These are phyloP conservation scores for Choloepus didactylus DNA, from an alignment of 2,797 vertebrate species.

Conservation along the genomic window DNA sequence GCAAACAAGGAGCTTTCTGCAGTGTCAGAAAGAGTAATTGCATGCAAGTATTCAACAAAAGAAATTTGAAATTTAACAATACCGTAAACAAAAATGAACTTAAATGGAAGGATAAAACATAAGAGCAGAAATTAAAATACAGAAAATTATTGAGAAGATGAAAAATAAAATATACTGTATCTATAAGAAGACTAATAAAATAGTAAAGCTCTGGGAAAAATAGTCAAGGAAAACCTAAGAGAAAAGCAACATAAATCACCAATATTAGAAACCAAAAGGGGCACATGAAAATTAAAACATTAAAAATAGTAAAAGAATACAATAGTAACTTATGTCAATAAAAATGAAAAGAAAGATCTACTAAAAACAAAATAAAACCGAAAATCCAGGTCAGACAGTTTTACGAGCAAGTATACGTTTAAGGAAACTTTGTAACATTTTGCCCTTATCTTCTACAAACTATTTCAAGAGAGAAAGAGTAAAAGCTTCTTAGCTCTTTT, in stretches of 20 bases:
- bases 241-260: background rate
- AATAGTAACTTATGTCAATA: background rate
- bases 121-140: background rate
- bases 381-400: background rate
- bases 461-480: background rate
- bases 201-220: background rate
- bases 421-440: background rate
- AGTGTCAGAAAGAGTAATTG: background rate
- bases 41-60: background rate
- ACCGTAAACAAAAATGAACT: background rate
- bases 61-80: background rate
- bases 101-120: background rate
- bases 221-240: background rate
- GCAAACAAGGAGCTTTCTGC: background rate
- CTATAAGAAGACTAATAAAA: background rate
- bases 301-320: background rate
- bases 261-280: background rate
- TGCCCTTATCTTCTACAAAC: background rate
- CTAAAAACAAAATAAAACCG: background rate
- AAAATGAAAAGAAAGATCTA: background rate
- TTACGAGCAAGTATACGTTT: background rate
- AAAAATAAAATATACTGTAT: background rate
- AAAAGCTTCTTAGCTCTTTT: background rate
- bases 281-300: background rate
- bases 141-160: background rate